Percentiles rank a stretch among this genome's conserved stretches.
phyloP scores from a whole-genome alignment of 2,113 vertebrate species.

The Phocoena sinus region DNA sequence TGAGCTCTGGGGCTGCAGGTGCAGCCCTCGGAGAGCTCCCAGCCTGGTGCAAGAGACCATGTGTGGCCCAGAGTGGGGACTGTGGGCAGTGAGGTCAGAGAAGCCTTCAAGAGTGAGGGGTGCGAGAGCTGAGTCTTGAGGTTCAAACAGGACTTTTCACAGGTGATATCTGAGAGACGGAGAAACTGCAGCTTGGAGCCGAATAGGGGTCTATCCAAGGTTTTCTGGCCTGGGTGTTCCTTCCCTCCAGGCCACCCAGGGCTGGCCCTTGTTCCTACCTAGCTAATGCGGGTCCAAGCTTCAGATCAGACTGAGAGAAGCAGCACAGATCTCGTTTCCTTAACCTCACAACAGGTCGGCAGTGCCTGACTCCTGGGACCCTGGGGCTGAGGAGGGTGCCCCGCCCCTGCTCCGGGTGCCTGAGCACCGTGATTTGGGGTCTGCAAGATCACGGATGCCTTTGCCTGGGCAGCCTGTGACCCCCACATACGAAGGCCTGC shows the following conservation, averaged over 20 bases:
- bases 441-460: not conserved
- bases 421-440: not conserved
- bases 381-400: not conserved
- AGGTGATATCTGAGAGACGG: not conserved
- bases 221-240: not conserved
- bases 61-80: not conserved
- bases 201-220: not conserved
- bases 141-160: not conserved
- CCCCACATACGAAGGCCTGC: not conserved
- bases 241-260: not conserved
- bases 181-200: not conserved
- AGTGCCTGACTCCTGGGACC: not conserved
- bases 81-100: not conserved
- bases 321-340: not conserved
- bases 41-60: not conserved
- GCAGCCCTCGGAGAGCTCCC: not conserved
- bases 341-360: not conserved
- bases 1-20: not conserved
- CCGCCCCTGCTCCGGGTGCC: not conserved
- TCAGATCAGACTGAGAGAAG: not conserved
- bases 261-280: not conserved
- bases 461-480: not conserved
- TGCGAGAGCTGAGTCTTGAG: no score
- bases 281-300: fast-evolving
- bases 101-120: not conserved